These are phyloP conservation scores for Mechanitis mazaeus DNA, from an alignment of 2,888 invertebrate species.

Conservation along the genomic window DNA sequence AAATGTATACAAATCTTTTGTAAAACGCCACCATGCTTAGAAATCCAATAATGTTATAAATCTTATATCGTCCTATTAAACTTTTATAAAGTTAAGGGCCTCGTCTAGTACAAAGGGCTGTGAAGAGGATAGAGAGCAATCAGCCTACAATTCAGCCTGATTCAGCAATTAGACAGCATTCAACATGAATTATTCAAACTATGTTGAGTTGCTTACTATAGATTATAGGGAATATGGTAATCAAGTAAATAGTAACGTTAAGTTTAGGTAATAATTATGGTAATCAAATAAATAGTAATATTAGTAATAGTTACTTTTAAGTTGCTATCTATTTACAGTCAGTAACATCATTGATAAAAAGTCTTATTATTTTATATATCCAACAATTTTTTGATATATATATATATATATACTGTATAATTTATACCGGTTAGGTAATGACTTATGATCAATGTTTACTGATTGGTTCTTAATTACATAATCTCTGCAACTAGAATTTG, in stretches of 20 bases:
- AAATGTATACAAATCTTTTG: too few relatives aligned
- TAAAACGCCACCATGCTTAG: background rate
- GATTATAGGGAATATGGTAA: conserved; percentile 5
- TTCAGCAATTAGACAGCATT: conserved; percentile 31
- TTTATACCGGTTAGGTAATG: background rate
- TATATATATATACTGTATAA: too few relatives aligned
- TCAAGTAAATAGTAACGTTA: background rate
- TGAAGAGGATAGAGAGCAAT: conserved; percentile 25
- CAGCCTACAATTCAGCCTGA: conserved; percentile 28
- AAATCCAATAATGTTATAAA: conserved; percentile 3
- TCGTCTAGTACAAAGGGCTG: conserved; percentile 20
- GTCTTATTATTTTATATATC: too few relatives aligned
- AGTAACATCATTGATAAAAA: too few relatives aligned
- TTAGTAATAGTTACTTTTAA: too few relatives aligned
- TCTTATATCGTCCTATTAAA: conserved; percentile 6
- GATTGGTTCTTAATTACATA: conserved; percentile 11
- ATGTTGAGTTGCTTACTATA: conserved; percentile 10
- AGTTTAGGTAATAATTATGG: too few relatives aligned
- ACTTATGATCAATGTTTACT: conserved; percentile 8
- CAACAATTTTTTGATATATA: too few relatives aligned
- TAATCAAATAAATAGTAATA: too few relatives aligned
- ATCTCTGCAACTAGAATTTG: background rate
- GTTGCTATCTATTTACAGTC: too few relatives aligned
- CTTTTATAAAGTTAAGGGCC: conserved; percentile 5
- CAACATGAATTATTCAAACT: conserved; percentile 30